Percentiles rank a stretch among this genome's conserved stretches.
phyloP scores from a whole-genome alignment of 2,888 invertebrate species.

The Epiblema foenella region DNA sequence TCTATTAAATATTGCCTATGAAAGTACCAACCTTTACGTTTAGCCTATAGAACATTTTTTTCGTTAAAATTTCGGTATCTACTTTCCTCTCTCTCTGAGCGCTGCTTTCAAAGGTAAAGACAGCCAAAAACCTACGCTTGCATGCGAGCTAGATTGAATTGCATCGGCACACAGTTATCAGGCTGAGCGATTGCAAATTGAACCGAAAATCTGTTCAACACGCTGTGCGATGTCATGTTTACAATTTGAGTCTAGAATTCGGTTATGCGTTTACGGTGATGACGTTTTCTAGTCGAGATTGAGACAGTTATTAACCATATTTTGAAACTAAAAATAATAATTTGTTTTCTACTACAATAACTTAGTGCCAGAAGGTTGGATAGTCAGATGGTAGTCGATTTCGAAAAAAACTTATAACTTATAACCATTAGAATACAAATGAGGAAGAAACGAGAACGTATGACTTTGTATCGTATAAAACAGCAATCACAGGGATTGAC shows the following conservation, averaged over 20 bases:
- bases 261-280: too few relatives aligned
- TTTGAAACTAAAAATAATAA: too few relatives aligned
- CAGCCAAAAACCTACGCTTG: slow-evolving; percentile 2
- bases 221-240: not conserved
- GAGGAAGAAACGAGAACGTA: not conserved
- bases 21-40: not conserved
- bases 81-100: not conserved
- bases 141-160: slow-evolving; percentile 14
- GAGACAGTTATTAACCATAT: too few relatives aligned
- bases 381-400: too few relatives aligned
- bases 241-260: too few relatives aligned
- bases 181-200: slow-evolving; percentile 10
- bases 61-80: not conserved
- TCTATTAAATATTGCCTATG: slow-evolving; percentile 13
- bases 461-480: not conserved
- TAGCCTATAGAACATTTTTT: not conserved
- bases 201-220: not conserved
- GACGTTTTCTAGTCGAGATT: too few relatives aligned
- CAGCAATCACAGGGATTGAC: not conserved
- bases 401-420: too few relatives aligned
- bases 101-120: not conserved
- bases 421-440: too few relatives aligned
- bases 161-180: slow-evolving; percentile 1
- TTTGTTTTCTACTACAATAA: too few relatives aligned
- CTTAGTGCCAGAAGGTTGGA: too few relatives aligned